Evolutionary conservation across 2,797 vertebrate species (phyloP).

Genomic region (Pangasius mekongensis): DNA sequence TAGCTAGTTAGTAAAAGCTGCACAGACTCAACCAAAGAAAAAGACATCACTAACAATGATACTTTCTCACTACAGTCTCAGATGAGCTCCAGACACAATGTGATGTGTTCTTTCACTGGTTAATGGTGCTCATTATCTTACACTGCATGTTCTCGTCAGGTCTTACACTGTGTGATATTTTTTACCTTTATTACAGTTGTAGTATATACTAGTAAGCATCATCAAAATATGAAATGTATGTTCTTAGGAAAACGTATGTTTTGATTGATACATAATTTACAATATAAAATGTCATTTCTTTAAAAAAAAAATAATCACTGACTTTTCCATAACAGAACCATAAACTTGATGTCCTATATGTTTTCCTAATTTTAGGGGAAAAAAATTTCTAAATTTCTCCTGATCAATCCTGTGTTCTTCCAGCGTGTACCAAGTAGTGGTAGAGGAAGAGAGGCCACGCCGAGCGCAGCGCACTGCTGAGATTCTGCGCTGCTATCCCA

Average conservation of each 20-base stretch:
- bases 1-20: conserved; percentile 52
- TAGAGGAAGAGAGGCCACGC: conserved; percentile 91
- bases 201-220: neutral
- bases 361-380: neutral
- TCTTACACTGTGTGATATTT: neutral
- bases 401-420: conserved; percentile 15
- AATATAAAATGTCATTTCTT: neutral
- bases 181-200: neutral
- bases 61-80: conserved; percentile 7
- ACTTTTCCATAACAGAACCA: neutral
- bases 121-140: neutral
- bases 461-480: conserved; percentile 85
- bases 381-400: neutral
- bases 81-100: conserved; percentile 9
- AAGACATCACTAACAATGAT: conserved; percentile 14
- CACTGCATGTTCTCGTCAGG: conserved; percentile 1
- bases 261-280: neutral
- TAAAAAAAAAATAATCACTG: neutral
- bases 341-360: neutral
- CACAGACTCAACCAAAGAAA: conserved; percentile 7
- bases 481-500: conserved; percentile 90
- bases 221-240: neutral
- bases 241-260: neutral
- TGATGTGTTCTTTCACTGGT: neutral
- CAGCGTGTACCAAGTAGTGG: conserved; percentile 91